phyloP scores from a whole-genome alignment of 2,113 vertebrate genomes.

The Meriones unguiculatus region DNA sequence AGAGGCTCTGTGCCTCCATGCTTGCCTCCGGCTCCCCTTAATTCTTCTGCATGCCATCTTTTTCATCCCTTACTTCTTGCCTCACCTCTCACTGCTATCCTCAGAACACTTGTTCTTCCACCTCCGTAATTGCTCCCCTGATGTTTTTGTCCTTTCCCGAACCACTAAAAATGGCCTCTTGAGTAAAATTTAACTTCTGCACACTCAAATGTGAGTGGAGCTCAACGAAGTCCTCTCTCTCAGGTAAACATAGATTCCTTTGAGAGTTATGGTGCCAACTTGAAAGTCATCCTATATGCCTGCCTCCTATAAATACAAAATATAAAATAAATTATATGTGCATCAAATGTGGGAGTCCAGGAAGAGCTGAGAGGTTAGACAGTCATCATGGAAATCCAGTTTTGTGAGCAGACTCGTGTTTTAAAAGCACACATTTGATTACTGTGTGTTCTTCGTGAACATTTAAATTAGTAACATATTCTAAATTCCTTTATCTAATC shows the following conservation, averaged over 20 bases:
- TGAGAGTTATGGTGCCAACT: neutral
- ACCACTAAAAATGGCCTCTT: neutral
- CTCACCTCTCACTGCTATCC: neutral
- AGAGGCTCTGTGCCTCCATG: accelerated
- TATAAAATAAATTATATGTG: neutral
- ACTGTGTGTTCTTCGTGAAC: neutral
- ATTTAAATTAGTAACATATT: neutral
- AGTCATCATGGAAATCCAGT: neutral
- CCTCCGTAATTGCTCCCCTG: neutral
- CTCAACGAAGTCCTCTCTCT: neutral
- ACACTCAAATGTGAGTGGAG: neutral
- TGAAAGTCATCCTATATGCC: neutral
- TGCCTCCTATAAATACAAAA: neutral
- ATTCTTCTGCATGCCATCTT: neutral
- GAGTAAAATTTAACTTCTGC: neutral
- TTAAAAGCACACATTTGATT: neutral
- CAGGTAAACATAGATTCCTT: neutral
- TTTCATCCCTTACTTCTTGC: neutral
- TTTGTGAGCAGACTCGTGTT: neutral
- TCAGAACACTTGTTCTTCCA: neutral
- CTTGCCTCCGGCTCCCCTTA: neutral
- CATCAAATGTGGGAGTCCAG: neutral
- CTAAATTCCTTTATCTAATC: neutral
- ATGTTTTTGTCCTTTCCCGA: neutral
- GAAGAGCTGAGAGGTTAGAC: accelerated